Percentiles rank a stretch among this genome's conserved stretches.
These are phyloP conservation scores for Fragum whitleyi DNA, from an alignment of 2,888 invertebrate genomes.

Conservation along the genomic window DNA sequence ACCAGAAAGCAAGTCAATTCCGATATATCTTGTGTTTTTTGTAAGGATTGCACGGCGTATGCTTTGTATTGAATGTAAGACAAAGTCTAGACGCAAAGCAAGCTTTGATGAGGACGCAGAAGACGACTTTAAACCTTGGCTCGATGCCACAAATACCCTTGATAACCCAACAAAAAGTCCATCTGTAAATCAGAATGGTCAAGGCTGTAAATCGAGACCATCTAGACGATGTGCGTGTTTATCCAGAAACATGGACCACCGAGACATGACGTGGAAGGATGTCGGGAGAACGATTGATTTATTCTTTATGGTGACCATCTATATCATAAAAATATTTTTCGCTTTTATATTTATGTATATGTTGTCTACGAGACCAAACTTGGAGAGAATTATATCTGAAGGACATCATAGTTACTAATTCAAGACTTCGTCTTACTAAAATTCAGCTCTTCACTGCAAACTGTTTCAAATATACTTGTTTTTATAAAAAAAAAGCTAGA, in stretches of 20 bases:
- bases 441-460: not conserved
- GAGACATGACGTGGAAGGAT: not conserved
- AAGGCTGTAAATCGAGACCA: too few relatives aligned
- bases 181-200: too few relatives aligned
- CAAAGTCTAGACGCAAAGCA: not conserved
- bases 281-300: not conserved
- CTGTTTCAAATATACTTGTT: not conserved
- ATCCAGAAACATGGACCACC: too few relatives aligned
- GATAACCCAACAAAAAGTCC: not conserved
- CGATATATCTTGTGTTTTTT: not conserved
- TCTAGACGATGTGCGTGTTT: too few relatives aligned
- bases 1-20: not conserved
- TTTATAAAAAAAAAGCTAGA: not conserved
- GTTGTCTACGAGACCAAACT: not conserved
- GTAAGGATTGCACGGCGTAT: not conserved
- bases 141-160: not conserved
- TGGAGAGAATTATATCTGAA: not conserved
- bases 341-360: not conserved
- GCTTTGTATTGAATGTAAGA: not conserved
- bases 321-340: not conserved
- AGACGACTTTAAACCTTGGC: not conserved
- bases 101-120: not conserved
- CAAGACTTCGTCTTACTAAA: not conserved
- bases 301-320: not conserved
- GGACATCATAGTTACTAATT: not conserved